phyloP scores from a whole-genome alignment of 2,888 invertebrate genomes.

The Luffia ferchaultella region DNA sequence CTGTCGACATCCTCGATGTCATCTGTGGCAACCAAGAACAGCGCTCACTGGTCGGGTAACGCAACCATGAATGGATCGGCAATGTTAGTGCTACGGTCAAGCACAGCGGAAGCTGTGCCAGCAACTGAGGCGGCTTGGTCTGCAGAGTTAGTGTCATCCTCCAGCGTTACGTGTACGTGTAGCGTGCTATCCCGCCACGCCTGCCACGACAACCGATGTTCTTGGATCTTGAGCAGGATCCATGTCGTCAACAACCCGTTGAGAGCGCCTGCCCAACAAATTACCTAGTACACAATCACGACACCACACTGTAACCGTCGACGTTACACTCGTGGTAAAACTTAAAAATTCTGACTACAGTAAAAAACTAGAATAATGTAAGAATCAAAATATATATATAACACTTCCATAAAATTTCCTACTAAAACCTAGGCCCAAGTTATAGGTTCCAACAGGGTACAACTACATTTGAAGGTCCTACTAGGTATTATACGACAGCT shows the following conservation, averaged over 20 bases:
- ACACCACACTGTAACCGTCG: background rate
- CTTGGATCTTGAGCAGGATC: constrained; percentile 58
- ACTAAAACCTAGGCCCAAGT: no score
- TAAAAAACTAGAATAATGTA: no score
- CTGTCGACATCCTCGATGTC: constrained; percentile 4
- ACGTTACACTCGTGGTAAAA: background rate
- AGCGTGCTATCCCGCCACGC: constrained; percentile 54
- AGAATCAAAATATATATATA: no score
- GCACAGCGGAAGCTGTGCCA: constrained; percentile 16
- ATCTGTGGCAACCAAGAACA: constrained; percentile 11
- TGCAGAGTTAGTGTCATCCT: constrained; percentile 18
- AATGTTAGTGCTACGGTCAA: constrained; percentile 29
- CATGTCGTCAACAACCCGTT: constrained; percentile 56
- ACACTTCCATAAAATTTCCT: no score
- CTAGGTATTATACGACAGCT: no score
- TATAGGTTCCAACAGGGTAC: no score
- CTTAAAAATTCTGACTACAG: no score
- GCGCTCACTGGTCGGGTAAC: constrained; percentile 27
- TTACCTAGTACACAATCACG: background rate
- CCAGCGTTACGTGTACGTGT: constrained; percentile 47
- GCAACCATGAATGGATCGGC: constrained; percentile 47
- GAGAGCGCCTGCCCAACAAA: constrained; percentile 34
- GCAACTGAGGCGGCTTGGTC: background rate
- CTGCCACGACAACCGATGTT: constrained; percentile 56
- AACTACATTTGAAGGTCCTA: no score